A percentile compares a stretch with the other conserved stretches of the same genome.
Evolutionary conservation across 2,888 invertebrate genomes (phyloP).

Genomic region (Griposia aprilina): DNA sequence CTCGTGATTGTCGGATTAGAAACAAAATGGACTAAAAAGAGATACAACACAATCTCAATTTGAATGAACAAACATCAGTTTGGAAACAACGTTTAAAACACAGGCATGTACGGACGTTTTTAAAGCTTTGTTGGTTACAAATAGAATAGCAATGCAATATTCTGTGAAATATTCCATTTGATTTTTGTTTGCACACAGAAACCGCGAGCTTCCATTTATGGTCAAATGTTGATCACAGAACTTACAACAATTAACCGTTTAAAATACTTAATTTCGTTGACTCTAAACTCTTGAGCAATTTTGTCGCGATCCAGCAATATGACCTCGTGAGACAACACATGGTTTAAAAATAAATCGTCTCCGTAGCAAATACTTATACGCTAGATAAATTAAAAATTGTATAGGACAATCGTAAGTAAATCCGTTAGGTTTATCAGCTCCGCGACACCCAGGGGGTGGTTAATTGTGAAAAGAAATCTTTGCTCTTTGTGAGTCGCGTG

Average conservation of each 20-base stretch:
- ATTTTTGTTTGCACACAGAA: background rate
- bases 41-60: conserved; percentile 69
- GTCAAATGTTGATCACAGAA: background rate
- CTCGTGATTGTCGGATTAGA: conserved; percentile 82
- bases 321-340: background rate
- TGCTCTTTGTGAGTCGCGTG: conserved; percentile 89
- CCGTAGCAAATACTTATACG: background rate
- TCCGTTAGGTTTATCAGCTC: conserved; percentile 85
- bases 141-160: background rate
- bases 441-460: conserved; percentile 85
- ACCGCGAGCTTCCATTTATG: background rate
- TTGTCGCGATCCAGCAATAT: background rate
- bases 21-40: conserved; percentile 74
- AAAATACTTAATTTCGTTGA: background rate
- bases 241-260: background rate
- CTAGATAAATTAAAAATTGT: conserved; percentile 7
- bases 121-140: conserved; percentile 7
- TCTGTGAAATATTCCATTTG: background rate
- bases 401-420: conserved; percentile 76
- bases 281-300: conserved; percentile 5
- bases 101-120: conserved; percentile 22
- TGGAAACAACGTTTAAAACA: conserved; percentile 35
- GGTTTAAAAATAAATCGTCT: conserved; percentile 16
- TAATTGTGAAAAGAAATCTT: conserved; percentile 91
- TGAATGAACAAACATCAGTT: conserved; percentile 65